A percentile compares a stretch with the other conserved stretches of the same genome.
Evolutionary conservation across 1,140 invertebrate species (phyloP).

Genomic region (Neuroterus valhalla): DNA sequence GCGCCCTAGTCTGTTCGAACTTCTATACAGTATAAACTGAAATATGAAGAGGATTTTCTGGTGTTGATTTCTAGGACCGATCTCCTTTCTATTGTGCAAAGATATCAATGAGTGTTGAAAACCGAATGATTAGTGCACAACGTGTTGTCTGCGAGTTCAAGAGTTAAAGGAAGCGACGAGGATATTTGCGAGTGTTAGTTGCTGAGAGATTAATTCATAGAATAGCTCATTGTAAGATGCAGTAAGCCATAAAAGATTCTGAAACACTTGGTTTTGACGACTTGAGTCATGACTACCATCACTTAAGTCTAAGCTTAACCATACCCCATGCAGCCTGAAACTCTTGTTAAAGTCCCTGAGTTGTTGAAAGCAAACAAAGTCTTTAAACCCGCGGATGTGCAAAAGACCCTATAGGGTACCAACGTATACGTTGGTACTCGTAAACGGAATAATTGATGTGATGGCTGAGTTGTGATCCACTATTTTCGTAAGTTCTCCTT

Average conservation of each 20-base stretch:
- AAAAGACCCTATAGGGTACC: neutral
- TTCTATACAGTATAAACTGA: no score
- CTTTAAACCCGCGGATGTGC: neutral
- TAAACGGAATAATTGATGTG: slow-evolving; percentile 3
- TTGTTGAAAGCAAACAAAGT: slow-evolving; percentile 24
- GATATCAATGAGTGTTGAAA: no score
- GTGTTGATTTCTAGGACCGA: no score
- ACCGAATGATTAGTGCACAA: no score
- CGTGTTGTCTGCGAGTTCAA: neutral
- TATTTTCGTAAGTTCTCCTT: neutral
- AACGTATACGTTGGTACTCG: neutral
- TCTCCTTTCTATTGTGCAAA: no score
- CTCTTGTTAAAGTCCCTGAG: slow-evolving; percentile 9
- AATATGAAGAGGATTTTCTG: no score
- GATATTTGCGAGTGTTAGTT: slow-evolving; percentile 1
- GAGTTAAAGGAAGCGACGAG: neutral
- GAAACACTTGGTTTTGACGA: slow-evolving; percentile 20
- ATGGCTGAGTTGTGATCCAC: neutral
- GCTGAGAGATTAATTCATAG: slow-evolving; percentile 15
- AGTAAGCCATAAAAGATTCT: slow-evolving; percentile 19
- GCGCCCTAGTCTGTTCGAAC: no score
- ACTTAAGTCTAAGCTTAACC: slow-evolving; percentile 19
- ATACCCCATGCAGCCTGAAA: neutral
- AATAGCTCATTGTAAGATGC: neutral
- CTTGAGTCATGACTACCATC: slow-evolving; percentile 9